A percentile compares a stretch with the other conserved stretches of the same genome.
These are phyloP conservation scores for Zapus hudsonius DNA, from an alignment of 2,113 vertebrate genomes.

Conservation along the genomic window DNA sequence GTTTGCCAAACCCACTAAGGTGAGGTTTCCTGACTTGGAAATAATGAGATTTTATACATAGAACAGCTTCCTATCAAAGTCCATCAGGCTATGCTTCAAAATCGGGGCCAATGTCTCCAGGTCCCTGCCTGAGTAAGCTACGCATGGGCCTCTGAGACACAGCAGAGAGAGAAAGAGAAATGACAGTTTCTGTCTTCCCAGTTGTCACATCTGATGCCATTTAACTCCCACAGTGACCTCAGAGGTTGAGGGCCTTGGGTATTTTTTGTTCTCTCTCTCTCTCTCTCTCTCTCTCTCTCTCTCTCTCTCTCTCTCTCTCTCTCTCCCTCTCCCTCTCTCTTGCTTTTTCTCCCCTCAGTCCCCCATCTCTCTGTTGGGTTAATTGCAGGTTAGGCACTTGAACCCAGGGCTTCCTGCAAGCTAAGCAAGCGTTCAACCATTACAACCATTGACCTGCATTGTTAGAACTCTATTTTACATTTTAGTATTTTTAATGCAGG, in stretches of 20 bases:
- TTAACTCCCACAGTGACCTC: not conserved
- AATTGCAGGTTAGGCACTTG: too few species aligned
- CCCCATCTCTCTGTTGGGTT: too few species aligned
- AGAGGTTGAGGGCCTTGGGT: not conserved
- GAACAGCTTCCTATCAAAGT: not conserved
- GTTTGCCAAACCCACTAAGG: not conserved
- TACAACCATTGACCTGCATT: not conserved
- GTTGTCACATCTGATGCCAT: not conserved
- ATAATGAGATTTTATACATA: not conserved
- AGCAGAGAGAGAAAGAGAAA: not conserved
- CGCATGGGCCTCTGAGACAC: rapidly evolving
- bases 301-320: too few species aligned
- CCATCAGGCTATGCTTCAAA: not conserved
- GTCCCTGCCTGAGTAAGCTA: not conserved
- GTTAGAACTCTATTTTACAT: not conserved
- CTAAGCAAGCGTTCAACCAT: not conserved
- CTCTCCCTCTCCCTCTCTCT: too few species aligned
- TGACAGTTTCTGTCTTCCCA: rapidly evolving
- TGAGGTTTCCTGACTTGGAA: not conserved
- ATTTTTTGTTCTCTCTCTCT: not conserved
- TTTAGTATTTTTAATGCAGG: too few species aligned
- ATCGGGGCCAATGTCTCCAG: not conserved
- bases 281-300: too few species aligned
- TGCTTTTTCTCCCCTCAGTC: too few species aligned
- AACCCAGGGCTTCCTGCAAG: not conserved